Conservation (phyloP, 1,140 invertebrate genomes). For the Chlorops oryzae region DNA sequence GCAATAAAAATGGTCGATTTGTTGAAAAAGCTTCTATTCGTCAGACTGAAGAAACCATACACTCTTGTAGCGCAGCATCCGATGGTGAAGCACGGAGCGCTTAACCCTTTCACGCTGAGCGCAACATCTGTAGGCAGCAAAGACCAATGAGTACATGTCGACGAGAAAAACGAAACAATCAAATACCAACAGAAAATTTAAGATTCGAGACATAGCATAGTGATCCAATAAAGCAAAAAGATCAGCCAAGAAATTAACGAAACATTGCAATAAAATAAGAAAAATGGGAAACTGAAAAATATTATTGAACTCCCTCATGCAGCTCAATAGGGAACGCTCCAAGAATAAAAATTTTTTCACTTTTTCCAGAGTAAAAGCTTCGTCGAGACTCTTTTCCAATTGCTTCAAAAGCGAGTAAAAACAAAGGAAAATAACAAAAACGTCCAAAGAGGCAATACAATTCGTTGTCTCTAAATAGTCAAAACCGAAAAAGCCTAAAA, state of each 20-base stretch:
- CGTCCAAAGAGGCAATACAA: too few species aligned
- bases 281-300: constrained; percentile 32
- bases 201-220: constrained; percentile 28
- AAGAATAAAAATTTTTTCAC: too few species aligned
- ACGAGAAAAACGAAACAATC: constrained; percentile 27
- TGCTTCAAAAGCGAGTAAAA: too few species aligned
- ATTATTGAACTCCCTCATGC: too few species aligned
- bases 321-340: too few species aligned
- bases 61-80: not conserved
- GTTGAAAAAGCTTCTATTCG: not conserved
- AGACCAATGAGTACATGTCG: constrained; percentile 28
- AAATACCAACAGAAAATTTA: constrained; percentile 36
- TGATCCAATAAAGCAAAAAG: constrained; percentile 41
- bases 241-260: constrained; percentile 36
- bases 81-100: not conserved
- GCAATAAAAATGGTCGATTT: not conserved
- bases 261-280: constrained; percentile 27
- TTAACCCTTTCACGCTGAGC: constrained; percentile 6
- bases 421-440: too few species aligned
- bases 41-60: not conserved
- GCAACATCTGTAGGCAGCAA: constrained; percentile 31
- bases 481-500: too few species aligned
- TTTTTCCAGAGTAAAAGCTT: too few species aligned
- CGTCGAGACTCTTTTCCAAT: too few species aligned
- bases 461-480: too few species aligned